phyloP scores from a whole-genome alignment of 2,888 invertebrate genomes.

The Drosophila limbata region DNA sequence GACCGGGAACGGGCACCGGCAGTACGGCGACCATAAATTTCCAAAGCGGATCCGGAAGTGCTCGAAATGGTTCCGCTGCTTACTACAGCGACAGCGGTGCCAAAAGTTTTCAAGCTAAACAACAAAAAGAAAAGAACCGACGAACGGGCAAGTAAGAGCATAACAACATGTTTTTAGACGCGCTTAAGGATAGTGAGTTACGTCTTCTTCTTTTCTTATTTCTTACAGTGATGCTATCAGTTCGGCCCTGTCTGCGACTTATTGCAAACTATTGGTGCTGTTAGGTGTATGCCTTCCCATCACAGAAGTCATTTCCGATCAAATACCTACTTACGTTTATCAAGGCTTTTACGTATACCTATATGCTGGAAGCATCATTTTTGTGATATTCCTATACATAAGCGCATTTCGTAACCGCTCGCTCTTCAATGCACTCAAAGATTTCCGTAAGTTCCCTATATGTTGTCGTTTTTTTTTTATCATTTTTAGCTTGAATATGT shows the following conservation, averaged over 20 bases:
- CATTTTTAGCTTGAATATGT: neutral
- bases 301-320: constrained; percentile 93
- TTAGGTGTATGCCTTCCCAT: constrained; percentile 94
- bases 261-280: constrained; percentile 93
- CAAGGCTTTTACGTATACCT: constrained; percentile 94
- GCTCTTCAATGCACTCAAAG: constrained; percentile 87
- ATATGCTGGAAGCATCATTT: constrained; percentile 91
- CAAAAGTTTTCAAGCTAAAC: constrained; percentile 80
- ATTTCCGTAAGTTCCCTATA: constrained; percentile 83
- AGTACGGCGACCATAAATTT: constrained; percentile 82
- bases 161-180: neutral
- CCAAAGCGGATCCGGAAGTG: constrained; percentile 69
- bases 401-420: constrained; percentile 89
- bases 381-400: constrained; percentile 90
- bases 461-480: neutral
- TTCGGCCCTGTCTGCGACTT: constrained; percentile 91
- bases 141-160: constrained; percentile 86
- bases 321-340: constrained; percentile 91
- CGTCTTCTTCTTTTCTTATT: neutral
- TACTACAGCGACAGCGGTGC: constrained; percentile 72
- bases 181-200: neutral
- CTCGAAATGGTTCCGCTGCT: constrained; percentile 68
- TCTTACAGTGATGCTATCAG: constrained; percentile 89
- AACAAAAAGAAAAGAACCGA: constrained; percentile 84
- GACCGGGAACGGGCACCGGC: constrained; percentile 76